Evolutionary conservation across 2,797 vertebrate species (phyloP).

Genomic region (Furcifer pardalis): DNA sequence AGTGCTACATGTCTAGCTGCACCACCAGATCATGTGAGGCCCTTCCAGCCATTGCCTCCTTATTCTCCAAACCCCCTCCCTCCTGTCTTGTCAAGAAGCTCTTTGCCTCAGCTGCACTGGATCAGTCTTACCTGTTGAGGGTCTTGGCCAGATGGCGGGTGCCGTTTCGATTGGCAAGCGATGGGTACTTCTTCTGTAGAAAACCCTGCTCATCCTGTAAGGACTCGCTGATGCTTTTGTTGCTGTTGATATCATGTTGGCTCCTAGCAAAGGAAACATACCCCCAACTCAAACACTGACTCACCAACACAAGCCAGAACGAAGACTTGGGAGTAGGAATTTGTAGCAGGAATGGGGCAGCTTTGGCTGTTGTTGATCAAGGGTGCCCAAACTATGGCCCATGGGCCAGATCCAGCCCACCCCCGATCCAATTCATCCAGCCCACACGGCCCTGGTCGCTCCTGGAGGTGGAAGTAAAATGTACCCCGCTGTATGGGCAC

Average conservation of each 20-base stretch:
- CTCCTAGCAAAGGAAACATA: constrained; percentile 73
- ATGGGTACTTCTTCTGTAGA: constrained; percentile 84
- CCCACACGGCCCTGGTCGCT: too few species aligned
- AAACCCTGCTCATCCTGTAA: constrained; percentile 80
- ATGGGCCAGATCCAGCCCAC: too few species aligned
- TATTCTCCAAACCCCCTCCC: not conserved
- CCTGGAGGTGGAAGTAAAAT: too few species aligned
- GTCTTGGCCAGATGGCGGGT: constrained; percentile 81
- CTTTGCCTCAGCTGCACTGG: not conserved
- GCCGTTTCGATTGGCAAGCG: constrained; percentile 79
- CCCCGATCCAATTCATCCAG: too few species aligned
- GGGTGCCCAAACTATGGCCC: too few species aligned
- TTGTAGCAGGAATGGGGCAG: not conserved
- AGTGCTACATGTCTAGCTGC: not conserved
- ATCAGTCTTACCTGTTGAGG: constrained; percentile 70
- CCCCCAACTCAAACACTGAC: not conserved
- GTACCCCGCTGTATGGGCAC: too few species aligned
- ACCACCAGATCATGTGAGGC: not conserved
- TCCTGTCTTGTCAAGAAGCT: not conserved
- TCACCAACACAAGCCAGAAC: not conserved
- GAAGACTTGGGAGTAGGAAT: not conserved
- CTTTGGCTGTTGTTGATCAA: not conserved
- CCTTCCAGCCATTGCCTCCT: not conserved
- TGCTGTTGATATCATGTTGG: constrained; percentile 83
- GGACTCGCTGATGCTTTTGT: constrained; percentile 77